Evolutionary conservation across 1,140 invertebrate species (phyloP).

Genomic region (Oryzaephilus surinamensis): DNA sequence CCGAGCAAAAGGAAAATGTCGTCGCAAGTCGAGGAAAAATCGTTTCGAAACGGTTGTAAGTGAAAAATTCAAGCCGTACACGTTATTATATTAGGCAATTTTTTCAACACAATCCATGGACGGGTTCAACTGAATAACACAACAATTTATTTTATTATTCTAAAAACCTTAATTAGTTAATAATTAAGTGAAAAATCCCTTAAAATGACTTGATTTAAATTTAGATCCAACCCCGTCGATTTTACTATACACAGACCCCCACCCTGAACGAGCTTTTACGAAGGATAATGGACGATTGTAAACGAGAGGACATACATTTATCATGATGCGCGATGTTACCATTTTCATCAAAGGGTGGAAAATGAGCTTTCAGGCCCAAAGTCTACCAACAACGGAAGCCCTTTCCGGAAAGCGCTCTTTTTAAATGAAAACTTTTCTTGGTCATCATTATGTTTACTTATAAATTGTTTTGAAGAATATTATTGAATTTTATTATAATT

Average conservation of each 20-base stretch:
- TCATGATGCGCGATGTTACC: constrained; percentile 16
- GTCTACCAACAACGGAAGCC: too few species aligned
- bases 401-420: too few species aligned
- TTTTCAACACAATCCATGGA: constrained; percentile 4
- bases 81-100: not conserved
- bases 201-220: constrained; percentile 30
- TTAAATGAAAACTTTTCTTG: too few species aligned
- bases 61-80: not conserved
- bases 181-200: constrained; percentile 28
- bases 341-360: too few species aligned
- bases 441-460: too few species aligned
- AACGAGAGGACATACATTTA: constrained; percentile 8
- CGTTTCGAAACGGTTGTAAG: not conserved
- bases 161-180: constrained; percentile 26
- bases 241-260: constrained; percentile 13
- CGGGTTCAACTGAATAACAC: constrained; percentile 15
- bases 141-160: constrained; percentile 21
- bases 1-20: too few species aligned
- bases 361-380: too few species aligned
- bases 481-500: too few species aligned
- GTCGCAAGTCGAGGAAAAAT: not conserved
- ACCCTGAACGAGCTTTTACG: constrained; percentile 13
- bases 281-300: constrained; percentile 5
- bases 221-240: constrained; percentile 24
- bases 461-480: too few species aligned